phyloP scores from a whole-genome alignment of 2,888 invertebrate genomes.

The Epinotia demarniana region DNA sequence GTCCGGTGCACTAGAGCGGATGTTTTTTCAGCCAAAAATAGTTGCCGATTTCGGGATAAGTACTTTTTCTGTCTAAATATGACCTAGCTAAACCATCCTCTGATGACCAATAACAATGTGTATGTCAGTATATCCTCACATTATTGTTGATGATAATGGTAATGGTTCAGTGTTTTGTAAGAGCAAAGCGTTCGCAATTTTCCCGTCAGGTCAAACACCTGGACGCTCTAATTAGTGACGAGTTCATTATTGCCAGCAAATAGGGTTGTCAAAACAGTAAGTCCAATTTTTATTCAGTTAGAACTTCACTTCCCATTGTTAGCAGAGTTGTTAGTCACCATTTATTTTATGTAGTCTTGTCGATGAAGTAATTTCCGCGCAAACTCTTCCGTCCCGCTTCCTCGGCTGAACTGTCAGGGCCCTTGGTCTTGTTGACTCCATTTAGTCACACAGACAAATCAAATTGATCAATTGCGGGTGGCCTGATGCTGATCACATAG shows the following conservation, averaged over 20 bases:
- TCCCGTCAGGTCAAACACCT: slow-evolving; percentile 32
- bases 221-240: slow-evolving; percentile 34
- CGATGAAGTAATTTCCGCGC: not conserved
- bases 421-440: no score
- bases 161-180: not conserved
- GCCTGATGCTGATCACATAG: not conserved
- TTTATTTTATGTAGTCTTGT: not conserved
- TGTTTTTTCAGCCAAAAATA: no score
- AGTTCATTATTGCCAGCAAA: slow-evolving; percentile 13
- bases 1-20: no score
- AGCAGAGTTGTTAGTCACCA: not conserved
- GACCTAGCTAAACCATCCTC: no score
- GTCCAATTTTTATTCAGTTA: not conserved
- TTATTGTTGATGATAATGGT: not conserved
- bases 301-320: not conserved
- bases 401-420: not conserved
- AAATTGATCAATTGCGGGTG: not conserved
- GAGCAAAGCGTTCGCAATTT: slow-evolving; percentile 7
- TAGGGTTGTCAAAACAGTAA: slow-evolving; percentile 23
- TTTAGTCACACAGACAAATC: not conserved
- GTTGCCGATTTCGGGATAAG: no score
- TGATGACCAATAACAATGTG: no score
- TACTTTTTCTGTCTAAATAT: no score
- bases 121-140: no score
- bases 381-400: no score